Percentiles rank a stretch among this genome's conserved stretches.
These are phyloP conservation scores for Procapra przewalskii DNA, from an alignment of 2,113 vertebrate genomes.

Conservation along the genomic window DNA sequence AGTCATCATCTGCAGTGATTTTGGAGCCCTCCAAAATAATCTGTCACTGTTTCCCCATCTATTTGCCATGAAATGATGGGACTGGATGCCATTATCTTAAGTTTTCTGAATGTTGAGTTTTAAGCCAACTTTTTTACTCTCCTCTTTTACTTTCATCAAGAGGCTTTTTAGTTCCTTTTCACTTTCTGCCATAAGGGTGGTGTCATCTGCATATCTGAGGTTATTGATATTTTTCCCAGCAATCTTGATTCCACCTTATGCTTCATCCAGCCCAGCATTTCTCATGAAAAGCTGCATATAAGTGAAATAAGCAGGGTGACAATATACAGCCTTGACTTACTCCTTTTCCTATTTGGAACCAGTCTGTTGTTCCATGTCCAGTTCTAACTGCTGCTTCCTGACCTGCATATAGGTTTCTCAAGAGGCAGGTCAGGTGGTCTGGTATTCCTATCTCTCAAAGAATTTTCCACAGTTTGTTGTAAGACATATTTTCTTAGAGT, in stretches of 20 bases:
- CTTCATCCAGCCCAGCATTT: neutral
- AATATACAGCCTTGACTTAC: neutral
- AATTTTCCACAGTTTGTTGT: neutral
- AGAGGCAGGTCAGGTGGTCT: neutral
- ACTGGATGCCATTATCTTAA: neutral
- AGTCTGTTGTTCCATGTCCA: neutral
- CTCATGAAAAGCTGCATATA: neutral
- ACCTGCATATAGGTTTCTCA: neutral
- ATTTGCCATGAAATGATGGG: neutral
- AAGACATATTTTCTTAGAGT: neutral
- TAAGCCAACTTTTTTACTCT: neutral
- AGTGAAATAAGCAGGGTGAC: neutral
- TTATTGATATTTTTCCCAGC: neutral
- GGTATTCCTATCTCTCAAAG: neutral
- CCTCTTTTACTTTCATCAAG: neutral
- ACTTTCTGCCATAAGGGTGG: neutral
- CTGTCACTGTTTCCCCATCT: neutral
- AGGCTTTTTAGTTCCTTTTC: neutral
- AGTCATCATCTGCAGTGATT: neutral
- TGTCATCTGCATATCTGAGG: neutral
- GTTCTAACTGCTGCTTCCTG: neutral
- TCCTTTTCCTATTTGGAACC: neutral
- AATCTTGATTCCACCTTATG: neutral
- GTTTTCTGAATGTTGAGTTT: neutral
- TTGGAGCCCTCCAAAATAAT: neutral